Percentiles rank a stretch among this genome's conserved stretches.
These are phyloP conservation scores for Clangula hyemalis DNA, from an alignment of 2,797 vertebrate genomes.

Conservation along the genomic window DNA sequence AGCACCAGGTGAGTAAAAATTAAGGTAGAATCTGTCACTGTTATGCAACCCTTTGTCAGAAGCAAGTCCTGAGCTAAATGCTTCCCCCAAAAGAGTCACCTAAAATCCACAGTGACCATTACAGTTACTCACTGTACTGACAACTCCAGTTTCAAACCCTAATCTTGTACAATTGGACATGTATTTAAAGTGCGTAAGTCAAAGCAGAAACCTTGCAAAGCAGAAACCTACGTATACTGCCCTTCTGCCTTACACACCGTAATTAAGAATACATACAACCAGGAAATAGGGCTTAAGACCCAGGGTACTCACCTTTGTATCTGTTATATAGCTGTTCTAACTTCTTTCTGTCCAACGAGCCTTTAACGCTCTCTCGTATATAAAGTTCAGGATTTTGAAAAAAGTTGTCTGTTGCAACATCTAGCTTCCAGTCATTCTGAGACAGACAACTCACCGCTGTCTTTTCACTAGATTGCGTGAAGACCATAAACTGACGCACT, in stretches of 20 bases:
- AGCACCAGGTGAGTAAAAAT: background rate
- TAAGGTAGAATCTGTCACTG: background rate
- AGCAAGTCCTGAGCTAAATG: background rate
- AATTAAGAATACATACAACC: background rate
- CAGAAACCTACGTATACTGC: background rate
- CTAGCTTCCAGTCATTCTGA: conserved; percentile 99
- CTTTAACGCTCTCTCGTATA: conserved; percentile 91
- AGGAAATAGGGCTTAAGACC: background rate
- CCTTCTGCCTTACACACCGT: background rate
- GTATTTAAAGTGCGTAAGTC: background rate
- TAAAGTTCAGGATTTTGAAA: conserved; percentile 99
- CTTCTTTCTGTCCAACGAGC: conserved; percentile 93
- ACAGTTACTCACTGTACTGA: background rate
- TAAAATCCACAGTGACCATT: background rate
- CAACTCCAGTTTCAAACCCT: background rate
- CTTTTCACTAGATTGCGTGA: conserved; percentile 98
- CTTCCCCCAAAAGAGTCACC: background rate
- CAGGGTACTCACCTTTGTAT: conserved; percentile 91
- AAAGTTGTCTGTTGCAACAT: conserved; percentile 98
- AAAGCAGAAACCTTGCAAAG: background rate
- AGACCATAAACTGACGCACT: conserved; percentile 99
- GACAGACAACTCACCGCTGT: conserved; percentile 95
- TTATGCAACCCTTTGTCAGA: background rate
- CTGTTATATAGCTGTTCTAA: conserved; percentile 97
- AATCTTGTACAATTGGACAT: background rate